Conservation (phyloP, 2,797 vertebrate genomes). For the Liasis olivaceus region DNA sequence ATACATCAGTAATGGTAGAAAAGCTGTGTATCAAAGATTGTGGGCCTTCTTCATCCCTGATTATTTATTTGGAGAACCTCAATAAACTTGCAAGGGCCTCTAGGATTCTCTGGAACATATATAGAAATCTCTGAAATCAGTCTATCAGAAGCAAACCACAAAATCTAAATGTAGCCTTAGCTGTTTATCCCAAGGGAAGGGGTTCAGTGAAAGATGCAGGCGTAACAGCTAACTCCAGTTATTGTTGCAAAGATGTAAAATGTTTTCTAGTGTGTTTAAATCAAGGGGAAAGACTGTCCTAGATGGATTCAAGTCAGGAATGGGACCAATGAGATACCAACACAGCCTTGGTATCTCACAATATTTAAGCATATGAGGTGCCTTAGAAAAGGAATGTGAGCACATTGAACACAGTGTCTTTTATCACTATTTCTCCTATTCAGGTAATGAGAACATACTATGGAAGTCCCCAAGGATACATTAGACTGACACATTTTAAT, state of each 20-base stretch:
- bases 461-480: constrained; percentile 19
- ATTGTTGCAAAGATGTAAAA: background rate
- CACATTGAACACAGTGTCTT: constrained; percentile 12
- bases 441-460: background rate
- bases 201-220: background rate
- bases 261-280: background rate
- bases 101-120: background rate
- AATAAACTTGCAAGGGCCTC: background rate
- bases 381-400: constrained; percentile 30
- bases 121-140: background rate
- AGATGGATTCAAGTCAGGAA: background rate
- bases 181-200: background rate
- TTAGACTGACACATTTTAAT: constrained; percentile 13
- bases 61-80: background rate
- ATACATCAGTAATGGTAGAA: background rate
- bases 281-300: constrained; percentile 14
- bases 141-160: background rate
- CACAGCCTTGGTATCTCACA: background rate
- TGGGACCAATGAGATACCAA: background rate
- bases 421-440: constrained; percentile 13
- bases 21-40: background rate
- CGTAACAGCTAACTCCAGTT: background rate
- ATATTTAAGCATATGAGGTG: background rate
- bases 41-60: background rate
- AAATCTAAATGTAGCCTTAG: constrained; percentile 1